phyloP scores from a whole-genome alignment of 2,797 vertebrate species.

The Lacerta viridis region DNA sequence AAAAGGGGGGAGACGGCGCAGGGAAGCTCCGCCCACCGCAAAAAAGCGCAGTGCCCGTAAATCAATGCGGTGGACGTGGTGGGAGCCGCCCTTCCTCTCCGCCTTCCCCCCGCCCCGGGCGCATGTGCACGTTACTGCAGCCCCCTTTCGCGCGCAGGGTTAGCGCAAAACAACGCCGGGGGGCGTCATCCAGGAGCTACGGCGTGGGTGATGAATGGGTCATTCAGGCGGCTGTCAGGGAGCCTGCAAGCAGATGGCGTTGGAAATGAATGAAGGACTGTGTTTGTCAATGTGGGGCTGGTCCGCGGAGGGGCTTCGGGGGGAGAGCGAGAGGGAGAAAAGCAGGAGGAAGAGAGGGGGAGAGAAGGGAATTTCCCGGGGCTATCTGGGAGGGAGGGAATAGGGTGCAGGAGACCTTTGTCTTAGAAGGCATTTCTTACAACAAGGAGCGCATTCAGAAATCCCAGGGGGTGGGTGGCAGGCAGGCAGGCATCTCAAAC shows the following conservation, averaged over 20 bases:
- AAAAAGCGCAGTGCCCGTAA: background rate
- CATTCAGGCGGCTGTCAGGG: constrained; percentile 60
- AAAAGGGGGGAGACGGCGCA: background rate
- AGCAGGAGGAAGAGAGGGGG: background rate
- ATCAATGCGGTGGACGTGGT: background rate
- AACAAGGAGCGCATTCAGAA: constrained; percentile 72
- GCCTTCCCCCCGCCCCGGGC: background rate
- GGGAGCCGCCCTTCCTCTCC: background rate
- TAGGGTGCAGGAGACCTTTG: constrained; percentile 37
- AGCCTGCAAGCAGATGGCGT: constrained; percentile 48
- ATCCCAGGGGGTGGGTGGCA: background rate
- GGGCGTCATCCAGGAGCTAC: constrained; percentile 48
- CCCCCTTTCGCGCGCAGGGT: constrained; percentile 54
- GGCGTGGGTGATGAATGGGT: constrained; percentile 78
- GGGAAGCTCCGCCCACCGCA: background rate
- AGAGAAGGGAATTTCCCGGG: background rate
- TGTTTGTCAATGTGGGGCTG: background rate
- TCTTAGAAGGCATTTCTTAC: constrained; percentile 55
- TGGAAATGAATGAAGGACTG: constrained; percentile 67
- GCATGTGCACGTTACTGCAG: background rate
- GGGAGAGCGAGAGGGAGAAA: background rate
- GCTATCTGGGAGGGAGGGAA: constrained; percentile 51
- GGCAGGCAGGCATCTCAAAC: accelerated
- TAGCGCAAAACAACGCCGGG: background rate
- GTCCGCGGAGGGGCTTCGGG: background rate